These are phyloP conservation scores for Pygoscelis adeliae DNA, from an alignment of 2,113 vertebrate species.

Conservation along the genomic window DNA sequence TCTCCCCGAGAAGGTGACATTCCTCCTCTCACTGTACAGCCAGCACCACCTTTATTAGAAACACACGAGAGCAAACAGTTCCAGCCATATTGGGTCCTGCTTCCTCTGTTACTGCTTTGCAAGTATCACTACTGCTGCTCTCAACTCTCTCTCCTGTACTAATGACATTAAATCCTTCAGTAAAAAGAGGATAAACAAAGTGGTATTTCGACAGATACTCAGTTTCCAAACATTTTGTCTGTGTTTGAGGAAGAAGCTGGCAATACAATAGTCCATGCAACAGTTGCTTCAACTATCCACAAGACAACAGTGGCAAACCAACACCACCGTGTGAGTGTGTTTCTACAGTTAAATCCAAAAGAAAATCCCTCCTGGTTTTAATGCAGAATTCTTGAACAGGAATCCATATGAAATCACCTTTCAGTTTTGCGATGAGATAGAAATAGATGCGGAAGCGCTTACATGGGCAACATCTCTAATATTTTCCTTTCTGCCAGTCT, in stretches of 20 bases:
- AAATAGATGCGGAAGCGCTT: background rate
- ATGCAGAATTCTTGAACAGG: background rate
- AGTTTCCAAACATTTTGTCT: background rate
- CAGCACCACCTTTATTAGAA: background rate
- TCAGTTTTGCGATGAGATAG: background rate
- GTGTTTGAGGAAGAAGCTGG: background rate
- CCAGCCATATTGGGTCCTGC: background rate
- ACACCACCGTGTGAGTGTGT: fast-evolving
- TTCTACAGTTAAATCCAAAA: background rate
- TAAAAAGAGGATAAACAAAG: background rate
- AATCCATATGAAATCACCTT: background rate
- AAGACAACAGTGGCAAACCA: background rate
- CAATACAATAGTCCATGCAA: background rate
- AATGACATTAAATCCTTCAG: background rate
- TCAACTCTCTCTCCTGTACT: background rate
- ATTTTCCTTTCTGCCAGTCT: background rate
- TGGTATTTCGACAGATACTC: background rate
- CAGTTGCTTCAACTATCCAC: background rate
- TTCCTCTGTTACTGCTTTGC: background rate
- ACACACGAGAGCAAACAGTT: background rate
- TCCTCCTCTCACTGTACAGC: background rate
- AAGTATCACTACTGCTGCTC: background rate
- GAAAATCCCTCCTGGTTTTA: background rate
- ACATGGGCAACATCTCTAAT: background rate
- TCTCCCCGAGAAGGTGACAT: background rate